Percentiles rank a stretch among this genome's conserved stretches.
Conservation (phyloP, 2,797 vertebrate genomes). For the Hoplostethus atlanticus region DNA sequence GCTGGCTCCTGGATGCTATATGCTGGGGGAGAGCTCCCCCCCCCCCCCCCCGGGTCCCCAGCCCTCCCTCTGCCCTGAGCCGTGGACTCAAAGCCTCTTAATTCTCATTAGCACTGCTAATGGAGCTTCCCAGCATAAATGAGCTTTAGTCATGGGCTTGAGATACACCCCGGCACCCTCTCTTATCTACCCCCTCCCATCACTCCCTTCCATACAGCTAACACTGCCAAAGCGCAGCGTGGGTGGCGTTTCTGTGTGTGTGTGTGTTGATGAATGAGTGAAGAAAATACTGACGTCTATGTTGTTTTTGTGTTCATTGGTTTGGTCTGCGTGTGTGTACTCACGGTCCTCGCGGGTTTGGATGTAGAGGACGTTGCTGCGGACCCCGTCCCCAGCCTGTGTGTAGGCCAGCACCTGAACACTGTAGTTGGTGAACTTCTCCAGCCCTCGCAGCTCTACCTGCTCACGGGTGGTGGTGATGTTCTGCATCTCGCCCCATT, state of each 20-base stretch:
- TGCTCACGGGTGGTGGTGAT: constrained; percentile 90
- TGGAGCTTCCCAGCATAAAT: constrained; percentile 82
- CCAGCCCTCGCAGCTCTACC: constrained; percentile 93
- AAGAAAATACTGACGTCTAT: neutral
- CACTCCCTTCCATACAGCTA: neutral
- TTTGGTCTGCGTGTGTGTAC: constrained; percentile 60
- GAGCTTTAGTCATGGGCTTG: constrained; percentile 78
- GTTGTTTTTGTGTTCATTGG: constrained; percentile 37
- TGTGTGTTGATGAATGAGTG: neutral
- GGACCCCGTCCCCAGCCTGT: constrained; percentile 94
- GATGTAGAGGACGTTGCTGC: constrained; percentile 94
- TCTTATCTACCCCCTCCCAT: constrained; percentile 20
- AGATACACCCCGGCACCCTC: constrained; percentile 57
- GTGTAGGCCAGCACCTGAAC: constrained; percentile 97
- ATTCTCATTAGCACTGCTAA: constrained; percentile 87
- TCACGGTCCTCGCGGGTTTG: constrained; percentile 98
- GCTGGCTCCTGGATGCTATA: constrained; percentile 71
- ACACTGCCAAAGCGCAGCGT: neutral
- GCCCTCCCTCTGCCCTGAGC: constrained; percentile 63
- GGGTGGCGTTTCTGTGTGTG: neutral
- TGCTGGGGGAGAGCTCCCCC: constrained; percentile 38
- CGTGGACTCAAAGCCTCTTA: constrained; percentile 81
- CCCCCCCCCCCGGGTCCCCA: constrained; percentile 22
- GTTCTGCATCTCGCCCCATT: constrained; percentile 87
- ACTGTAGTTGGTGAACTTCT: constrained; percentile 99